Base-by-base conservation (phyloP, 2,888 invertebrate genomes). In the Atrina japonica region DNA sequence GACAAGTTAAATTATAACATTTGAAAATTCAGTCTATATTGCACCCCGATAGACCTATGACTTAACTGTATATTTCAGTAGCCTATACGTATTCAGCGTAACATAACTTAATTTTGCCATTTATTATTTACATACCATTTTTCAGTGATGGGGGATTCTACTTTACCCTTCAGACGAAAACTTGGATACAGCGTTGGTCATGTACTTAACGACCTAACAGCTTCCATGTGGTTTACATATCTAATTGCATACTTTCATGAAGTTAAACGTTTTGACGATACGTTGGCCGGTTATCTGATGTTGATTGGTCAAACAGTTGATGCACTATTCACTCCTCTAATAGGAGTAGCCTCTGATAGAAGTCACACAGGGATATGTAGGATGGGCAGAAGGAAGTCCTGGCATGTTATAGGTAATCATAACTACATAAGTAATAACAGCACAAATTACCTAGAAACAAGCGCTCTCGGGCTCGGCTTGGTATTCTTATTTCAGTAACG, bases 161-260 rank as follows among this genome's bases (percentile, higher is more conserved):
- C 64, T 11, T 53, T 66, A 18, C 66, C 66, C 5, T 7, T 58
- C 5, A 23, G 23, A 35, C 11, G 58, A 49, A 76, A 70, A 63
- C 58, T 81, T 21, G 72, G 82, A 25, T 91, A 83, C 88, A 93
- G 93, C 18, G 93, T 96, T 63, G 97, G 97, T 0, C 97, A 97
- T 90, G 93, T 97, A 63, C 92, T 96, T 82, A 97, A 97, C 90
- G 97, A 97, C 91, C 93, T 97, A 43, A 96, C 96, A 91, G 96
- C 96, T 21, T 95, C 96, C 73, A 94, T 97, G 93, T 97, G 97
- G 97, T 97, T 97, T 90, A 95, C 95, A 0, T 97, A 97, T 90
- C 93, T 96, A 49, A 92, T 97, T 81, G 94, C 97, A 65, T 97
- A 94, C 90, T 94, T 96, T 83, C 93, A 93, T 40, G 90, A 92